Base-by-base conservation (phyloP, 2,113 vertebrate genomes). In the Esox niger region DNA sequence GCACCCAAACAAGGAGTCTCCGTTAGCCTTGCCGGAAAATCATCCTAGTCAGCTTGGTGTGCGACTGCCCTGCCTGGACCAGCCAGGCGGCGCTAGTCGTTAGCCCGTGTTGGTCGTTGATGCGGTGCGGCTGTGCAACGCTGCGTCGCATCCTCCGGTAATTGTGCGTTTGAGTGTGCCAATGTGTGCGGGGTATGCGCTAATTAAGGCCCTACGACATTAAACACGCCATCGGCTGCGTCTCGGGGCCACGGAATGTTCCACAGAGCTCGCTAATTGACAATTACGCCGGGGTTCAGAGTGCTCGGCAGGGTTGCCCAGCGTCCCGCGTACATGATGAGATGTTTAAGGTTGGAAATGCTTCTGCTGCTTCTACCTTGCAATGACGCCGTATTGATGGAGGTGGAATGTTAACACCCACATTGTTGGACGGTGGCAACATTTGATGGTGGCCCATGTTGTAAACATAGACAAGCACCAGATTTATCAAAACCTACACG, bases 121-220 rank as follows among this genome's bases (percentile, higher is more conserved):
- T 46, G 25, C 11, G 61, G 43, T 80, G 77, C 56, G 73, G 70
- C 63, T 82, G 74, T 63, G 66, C 72, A 70, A 76, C 62, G 52
- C 68, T 69, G 73, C 72, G 76, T 79, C 47, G 43, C 72, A 62
- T 75, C 72, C 76, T 76, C 10, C 67, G 66, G n/a, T 88, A 90
- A 91, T 88, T 88, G 81, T 83, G 83, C 81, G 81, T 84, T 87
- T 87, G 82, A 88, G 83, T 82, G 80, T 79, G 81, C 70, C 81
- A 74, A 82, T 88, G 88, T 85, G 80, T 85, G 74, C 81, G 67
- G 77, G 75, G 75, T 78, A 76, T 78, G 74, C 69, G 78, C 86
- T 88, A 90, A 89, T 88, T 88, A 88, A 79, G 79, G 70, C 79
- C 76, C 75, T 87, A 70, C 85, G 84, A 82, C 87, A 84, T 77